phyloP scores from a whole-genome alignment of 2,113 vertebrate species.

The Perccottus glenii region DNA sequence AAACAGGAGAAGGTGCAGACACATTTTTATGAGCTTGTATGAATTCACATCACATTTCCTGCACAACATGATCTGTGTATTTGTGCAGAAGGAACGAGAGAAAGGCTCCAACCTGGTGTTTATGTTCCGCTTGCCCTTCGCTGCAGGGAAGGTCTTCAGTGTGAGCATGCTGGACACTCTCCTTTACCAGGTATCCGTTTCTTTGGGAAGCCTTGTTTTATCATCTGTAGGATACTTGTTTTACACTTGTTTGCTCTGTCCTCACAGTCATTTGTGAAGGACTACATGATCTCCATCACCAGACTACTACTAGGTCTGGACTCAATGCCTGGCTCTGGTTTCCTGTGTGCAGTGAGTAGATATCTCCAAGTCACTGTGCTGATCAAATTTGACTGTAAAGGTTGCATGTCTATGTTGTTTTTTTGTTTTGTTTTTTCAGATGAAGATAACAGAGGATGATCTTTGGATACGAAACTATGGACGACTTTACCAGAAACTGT shows the following conservation, averaged over 20 bases:
- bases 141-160: slow-evolving; percentile 86
- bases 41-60: not conserved
- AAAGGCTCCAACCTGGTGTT: slow-evolving; percentile 86
- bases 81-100: slow-evolving; percentile 83
- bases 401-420: not conserved
- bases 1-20: no score
- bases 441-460: slow-evolving; percentile 84
- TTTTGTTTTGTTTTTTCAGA: slow-evolving; percentile 58
- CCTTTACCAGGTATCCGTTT: slow-evolving; percentile 81
- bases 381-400: not conserved
- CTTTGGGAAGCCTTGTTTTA: not conserved
- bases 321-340: slow-evolving; percentile 85
- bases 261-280: slow-evolving; percentile 84
- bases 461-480: slow-evolving; percentile 85
- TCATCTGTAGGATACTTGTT: not conserved
- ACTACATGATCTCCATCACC: slow-evolving; percentile 88
- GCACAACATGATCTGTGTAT: slow-evolving; percentile 19
- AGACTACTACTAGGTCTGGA: slow-evolving; percentile 84
- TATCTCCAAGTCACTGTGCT: not conserved
- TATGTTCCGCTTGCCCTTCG: slow-evolving; percentile 86
- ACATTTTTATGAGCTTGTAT: not conserved
- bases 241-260: slow-evolving; percentile 13
- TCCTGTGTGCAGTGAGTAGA: slow-evolving; percentile 82
- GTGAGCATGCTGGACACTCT: slow-evolving; percentile 87
- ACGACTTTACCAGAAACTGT: slow-evolving; percentile 83